phyloP scores from a whole-genome alignment of 2,797 vertebrate species.

The Meriones psammophilus region DNA sequence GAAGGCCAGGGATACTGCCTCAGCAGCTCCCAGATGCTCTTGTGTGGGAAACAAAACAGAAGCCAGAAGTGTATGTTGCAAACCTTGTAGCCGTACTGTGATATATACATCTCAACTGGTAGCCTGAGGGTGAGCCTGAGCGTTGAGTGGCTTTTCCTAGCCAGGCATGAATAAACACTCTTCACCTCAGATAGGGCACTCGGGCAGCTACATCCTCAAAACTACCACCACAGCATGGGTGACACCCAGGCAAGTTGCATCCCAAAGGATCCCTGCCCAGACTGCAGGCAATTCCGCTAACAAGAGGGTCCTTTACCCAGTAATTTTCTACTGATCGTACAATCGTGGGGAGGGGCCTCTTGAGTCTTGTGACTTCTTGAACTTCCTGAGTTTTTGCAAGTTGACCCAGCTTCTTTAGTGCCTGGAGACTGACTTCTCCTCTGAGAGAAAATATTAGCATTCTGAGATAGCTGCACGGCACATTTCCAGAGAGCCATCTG shows the following conservation, averaged over 20 bases:
- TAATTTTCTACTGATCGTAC: background rate
- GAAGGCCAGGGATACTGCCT: background rate
- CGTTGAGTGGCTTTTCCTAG: background rate
- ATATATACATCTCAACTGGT: background rate
- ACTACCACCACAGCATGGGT: background rate
- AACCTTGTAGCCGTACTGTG: background rate
- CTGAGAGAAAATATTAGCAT: background rate
- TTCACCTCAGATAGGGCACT: background rate
- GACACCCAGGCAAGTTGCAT: background rate
- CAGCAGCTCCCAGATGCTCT: background rate
- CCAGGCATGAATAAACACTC: background rate
- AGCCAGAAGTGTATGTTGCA: background rate
- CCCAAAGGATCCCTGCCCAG: background rate
- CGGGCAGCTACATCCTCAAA: background rate
- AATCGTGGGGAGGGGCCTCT: background rate
- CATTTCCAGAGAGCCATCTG: background rate
- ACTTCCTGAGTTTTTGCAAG: background rate
- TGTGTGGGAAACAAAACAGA: background rate
- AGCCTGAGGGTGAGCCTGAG: rapidly evolving
- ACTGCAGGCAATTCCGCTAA: background rate
- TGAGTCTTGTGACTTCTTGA: background rate
- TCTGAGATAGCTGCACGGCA: background rate
- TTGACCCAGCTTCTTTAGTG: background rate
- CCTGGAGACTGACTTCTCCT: background rate
- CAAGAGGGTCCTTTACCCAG: background rate